These are phyloP conservation scores for Mustela lutreola DNA, from an alignment of 2,113 vertebrate species.

Conservation along the genomic window DNA sequence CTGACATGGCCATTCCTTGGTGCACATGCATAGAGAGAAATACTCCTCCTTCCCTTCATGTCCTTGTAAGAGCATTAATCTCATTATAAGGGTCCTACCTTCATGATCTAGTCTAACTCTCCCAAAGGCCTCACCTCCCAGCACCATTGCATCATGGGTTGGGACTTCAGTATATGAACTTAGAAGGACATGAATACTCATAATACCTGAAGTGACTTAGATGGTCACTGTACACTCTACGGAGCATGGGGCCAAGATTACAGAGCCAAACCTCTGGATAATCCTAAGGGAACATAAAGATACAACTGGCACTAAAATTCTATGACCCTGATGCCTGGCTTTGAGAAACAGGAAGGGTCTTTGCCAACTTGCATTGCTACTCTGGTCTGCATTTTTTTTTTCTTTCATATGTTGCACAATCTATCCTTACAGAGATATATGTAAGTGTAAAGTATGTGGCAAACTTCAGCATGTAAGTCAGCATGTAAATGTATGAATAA, in stretches of 20 bases:
- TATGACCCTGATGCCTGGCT: fast-evolving
- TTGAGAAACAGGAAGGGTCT: background rate
- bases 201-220: background rate
- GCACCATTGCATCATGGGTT: background rate
- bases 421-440: background rate
- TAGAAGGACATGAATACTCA: background rate
- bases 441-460: background rate
- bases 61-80: background rate
- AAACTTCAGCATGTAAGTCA: background rate
- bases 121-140: background rate
- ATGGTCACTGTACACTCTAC: background rate
- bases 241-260: background rate
- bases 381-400: background rate
- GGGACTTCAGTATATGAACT: background rate
- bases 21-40: background rate
- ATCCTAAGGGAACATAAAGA: background rate
- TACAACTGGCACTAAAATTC: background rate
- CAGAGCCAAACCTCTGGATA: background rate
- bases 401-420: background rate
- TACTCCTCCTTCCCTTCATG: background rate
- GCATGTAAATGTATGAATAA: background rate
- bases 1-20: background rate
- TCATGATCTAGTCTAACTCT: background rate
- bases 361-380: background rate
- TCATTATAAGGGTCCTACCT: background rate